These are phyloP conservation scores for Ptilodon capucinus DNA, from an alignment of 2,888 invertebrate genomes.

Conservation along the genomic window DNA sequence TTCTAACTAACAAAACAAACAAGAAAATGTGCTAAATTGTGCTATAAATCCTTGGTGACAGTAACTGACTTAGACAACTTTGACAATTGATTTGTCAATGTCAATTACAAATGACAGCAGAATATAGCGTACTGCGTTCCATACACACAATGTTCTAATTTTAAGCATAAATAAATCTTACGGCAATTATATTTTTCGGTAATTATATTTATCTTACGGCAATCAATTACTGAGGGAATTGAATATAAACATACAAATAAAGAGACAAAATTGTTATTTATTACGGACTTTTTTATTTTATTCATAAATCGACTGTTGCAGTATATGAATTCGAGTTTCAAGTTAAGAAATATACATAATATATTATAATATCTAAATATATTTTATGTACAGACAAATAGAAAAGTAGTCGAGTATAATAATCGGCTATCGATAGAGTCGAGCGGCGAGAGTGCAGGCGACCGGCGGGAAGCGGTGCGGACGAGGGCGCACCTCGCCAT, in stretches of 20 bases:
- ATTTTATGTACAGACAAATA: constrained; percentile 82
- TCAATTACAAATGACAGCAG: background rate
- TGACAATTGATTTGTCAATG: background rate
- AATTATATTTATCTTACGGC: too few species aligned
- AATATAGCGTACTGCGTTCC: background rate
- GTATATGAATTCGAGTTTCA: constrained; percentile 81
- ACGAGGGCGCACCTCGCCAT: constrained; percentile 80
- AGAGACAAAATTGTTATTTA: constrained; percentile 40
- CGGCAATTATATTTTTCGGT: too few species aligned
- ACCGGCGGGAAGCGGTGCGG: constrained; percentile 80
- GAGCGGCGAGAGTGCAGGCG: constrained; percentile 81
- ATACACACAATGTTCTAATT: background rate
- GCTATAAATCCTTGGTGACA: background rate
- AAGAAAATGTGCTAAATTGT: background rate
- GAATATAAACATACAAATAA: constrained; percentile 39
- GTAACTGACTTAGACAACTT: background rate
- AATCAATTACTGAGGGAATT: constrained; percentile 2
- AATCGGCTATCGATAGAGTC: constrained; percentile 80
- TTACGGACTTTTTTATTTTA: constrained; percentile 65
- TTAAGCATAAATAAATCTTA: background rate
- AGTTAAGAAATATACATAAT: constrained; percentile 82
- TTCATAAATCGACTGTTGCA: constrained; percentile 81
- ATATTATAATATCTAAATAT: constrained; percentile 80
- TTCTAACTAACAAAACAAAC: background rate
- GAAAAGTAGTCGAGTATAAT: constrained; percentile 81